These are phyloP conservation scores for Calypte anna DNA, from an alignment of 2,113 vertebrate species.

Conservation along the genomic window DNA sequence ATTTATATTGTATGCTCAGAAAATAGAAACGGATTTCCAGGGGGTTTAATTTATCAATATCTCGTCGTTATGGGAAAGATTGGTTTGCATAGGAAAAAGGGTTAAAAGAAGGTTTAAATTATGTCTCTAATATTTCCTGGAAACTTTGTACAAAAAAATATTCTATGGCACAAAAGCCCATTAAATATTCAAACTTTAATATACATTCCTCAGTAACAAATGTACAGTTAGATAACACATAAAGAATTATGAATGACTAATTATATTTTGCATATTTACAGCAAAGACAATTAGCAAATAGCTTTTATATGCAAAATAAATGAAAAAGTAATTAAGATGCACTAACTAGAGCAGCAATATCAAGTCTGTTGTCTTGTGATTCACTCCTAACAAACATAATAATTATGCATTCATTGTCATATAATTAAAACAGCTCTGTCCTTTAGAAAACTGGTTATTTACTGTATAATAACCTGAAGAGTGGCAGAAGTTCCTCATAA, in stretches of 20 bases:
- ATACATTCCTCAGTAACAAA: conserved; percentile 85
- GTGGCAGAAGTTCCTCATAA: conserved; percentile 84
- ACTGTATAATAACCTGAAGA: conserved; percentile 85
- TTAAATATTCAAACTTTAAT: conserved; percentile 86
- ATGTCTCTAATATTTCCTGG: conserved; percentile 73
- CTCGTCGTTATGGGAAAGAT: conserved; percentile 41
- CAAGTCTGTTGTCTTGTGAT: conserved; percentile 88
- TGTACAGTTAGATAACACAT: conserved; percentile 88
- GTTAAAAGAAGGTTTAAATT: conserved; percentile 73
- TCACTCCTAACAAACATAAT: conserved; percentile 88
- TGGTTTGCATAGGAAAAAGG: conserved; percentile 72
- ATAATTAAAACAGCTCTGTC: conserved; percentile 90
- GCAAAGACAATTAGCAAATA: conserved; percentile 90
- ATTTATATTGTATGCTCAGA: conserved; percentile 37
- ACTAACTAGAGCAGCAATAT: conserved; percentile 86
- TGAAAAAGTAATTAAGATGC: conserved; percentile 91
- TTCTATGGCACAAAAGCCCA: conserved; percentile 71
- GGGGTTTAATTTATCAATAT: conserved; percentile 52
- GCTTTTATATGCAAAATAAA: conserved; percentile 92
- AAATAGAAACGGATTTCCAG: conserved; percentile 52
- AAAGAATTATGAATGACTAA: conserved; percentile 89
- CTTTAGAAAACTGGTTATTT: conserved; percentile 87
- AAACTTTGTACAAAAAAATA: conserved; percentile 78
- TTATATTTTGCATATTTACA: conserved; percentile 90
- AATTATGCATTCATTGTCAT: conserved; percentile 91